Base-by-base conservation (phyloP, 2,797 vertebrate species). In the Podarcis siculus region DNA sequence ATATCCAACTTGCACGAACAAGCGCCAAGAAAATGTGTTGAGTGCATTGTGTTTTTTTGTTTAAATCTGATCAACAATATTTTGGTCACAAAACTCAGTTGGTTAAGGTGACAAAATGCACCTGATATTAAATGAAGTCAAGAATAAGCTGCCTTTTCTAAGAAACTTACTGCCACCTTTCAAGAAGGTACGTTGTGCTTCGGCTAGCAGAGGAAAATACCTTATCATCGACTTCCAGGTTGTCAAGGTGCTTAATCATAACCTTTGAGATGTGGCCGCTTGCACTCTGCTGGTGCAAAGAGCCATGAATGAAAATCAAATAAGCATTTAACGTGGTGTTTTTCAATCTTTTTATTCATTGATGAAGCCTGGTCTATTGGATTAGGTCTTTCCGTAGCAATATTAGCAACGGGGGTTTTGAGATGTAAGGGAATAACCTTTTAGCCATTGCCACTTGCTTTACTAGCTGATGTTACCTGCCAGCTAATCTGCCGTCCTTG, bases 231-330 rank as follows among this genome's bases (percentile, higher is more conserved):
- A 85, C 93, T 94, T 93, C 91, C 89, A 91, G 90, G 83, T 91
- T 95, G 92, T 95, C 94, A 95, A 94, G 90, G 86, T 88, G 90
- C 91, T 95, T 87, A 93, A 95, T 94, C 93, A 87, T 85, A 79
- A 89, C 77, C 89, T 92, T 94, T 93, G 89, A 95, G 93, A 73
- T 89, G 79, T 83, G 75, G 58, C 66, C 82, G 66, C 89, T 92
- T 86, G 67, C 39, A 66, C 85, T 94, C 5, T 88, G 72, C 78
- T 86, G 87, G 84, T 92, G 91, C 83, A 94, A 71, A 67, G 90
- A 90, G 83, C 2, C 91, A 95, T 93, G 90, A 92, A 87, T 88
- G 77, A 75, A 61, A 77, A 90, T 92, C 89, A 93, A 81, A 94
- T 86, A 89, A 79, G 37, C 79, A 78, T 93, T 87, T 92, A 85